Conservation (phyloP, 1,140 invertebrate genomes). For the Callitettix versicolor region DNA sequence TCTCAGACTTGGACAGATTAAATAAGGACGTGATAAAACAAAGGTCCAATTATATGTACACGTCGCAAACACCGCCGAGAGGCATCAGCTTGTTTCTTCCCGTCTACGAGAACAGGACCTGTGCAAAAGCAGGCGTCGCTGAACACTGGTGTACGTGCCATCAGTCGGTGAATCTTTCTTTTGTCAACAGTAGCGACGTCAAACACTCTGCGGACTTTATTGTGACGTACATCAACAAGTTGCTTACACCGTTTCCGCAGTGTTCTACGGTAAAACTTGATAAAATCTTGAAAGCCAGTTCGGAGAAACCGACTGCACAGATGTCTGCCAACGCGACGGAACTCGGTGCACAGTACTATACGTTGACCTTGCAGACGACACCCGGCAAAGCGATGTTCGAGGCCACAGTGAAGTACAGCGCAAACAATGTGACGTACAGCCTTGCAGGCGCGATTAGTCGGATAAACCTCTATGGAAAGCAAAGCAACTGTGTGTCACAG, state of each 20-base stretch:
- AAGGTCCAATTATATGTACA: conserved; percentile 25
- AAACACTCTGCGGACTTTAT: conserved; percentile 41
- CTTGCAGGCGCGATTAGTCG: conserved; percentile 57
- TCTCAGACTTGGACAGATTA: conserved; percentile 39
- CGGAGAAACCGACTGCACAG: conserved; percentile 8
- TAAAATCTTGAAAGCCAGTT: conserved; percentile 16
- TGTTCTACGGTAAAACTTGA: conserved; percentile 34
- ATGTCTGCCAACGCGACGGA: conserved; percentile 1
- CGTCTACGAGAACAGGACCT: conserved; percentile 60
- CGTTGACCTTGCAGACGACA: conserved; percentile 20
- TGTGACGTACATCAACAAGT: conserved; percentile 48
- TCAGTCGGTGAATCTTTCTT: conserved; percentile 40
- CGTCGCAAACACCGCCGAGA: conserved; percentile 29
- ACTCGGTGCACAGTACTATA: conserved; percentile 14
- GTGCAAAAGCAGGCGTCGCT: conserved; percentile 58
- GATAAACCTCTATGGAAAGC: conserved; percentile 64
- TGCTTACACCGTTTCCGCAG: conserved; percentile 43
- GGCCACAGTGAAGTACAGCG: conserved; percentile 37
- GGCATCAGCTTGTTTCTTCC: conserved; percentile 67
- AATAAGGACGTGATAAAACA: conserved; percentile 25
- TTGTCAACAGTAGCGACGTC: conserved; percentile 38
- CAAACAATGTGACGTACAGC: conserved; percentile 8
- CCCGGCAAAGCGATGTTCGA: conserved; percentile 26
- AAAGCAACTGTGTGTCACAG: conserved; percentile 62
- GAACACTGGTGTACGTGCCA: conserved; percentile 80